phyloP scores from a whole-genome alignment of 2,113 vertebrate genomes.

The Neotragus pygmaeus region DNA sequence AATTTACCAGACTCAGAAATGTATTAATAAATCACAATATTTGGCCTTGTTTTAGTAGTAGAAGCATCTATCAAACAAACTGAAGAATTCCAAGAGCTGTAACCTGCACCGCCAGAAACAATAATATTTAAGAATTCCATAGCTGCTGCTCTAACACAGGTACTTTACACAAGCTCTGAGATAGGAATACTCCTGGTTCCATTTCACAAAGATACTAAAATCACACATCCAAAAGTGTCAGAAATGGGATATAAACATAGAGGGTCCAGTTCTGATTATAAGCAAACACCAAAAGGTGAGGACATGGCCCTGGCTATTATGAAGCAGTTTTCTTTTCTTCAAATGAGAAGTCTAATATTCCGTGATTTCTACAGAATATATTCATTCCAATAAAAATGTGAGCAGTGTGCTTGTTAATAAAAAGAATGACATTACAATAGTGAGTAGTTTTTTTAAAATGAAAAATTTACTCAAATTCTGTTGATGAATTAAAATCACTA shows the following conservation, averaged over 20 bases:
- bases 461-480: not conserved
- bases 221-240: not conserved
- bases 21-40: not conserved
- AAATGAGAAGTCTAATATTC: not conserved
- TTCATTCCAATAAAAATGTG: not conserved
- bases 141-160: not conserved
- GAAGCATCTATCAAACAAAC: not conserved
- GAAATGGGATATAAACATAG: not conserved
- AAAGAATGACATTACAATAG: not conserved
- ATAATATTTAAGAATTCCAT: not conserved
- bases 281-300: not conserved
- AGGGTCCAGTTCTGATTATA: not conserved
- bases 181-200: not conserved
- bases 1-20: not conserved
- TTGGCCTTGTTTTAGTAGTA: not conserved
- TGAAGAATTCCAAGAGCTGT: not conserved
- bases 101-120: not conserved
- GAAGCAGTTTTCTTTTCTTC: not conserved
- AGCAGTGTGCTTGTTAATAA: not conserved
- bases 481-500: not conserved
- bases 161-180: not conserved
- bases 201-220: not conserved
- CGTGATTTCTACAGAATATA: not conserved
- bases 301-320: not conserved
- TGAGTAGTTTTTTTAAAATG: not conserved